phyloP scores from a whole-genome alignment of 2,113 vertebrate genomes.

The Saccopteryx bilineata region DNA sequence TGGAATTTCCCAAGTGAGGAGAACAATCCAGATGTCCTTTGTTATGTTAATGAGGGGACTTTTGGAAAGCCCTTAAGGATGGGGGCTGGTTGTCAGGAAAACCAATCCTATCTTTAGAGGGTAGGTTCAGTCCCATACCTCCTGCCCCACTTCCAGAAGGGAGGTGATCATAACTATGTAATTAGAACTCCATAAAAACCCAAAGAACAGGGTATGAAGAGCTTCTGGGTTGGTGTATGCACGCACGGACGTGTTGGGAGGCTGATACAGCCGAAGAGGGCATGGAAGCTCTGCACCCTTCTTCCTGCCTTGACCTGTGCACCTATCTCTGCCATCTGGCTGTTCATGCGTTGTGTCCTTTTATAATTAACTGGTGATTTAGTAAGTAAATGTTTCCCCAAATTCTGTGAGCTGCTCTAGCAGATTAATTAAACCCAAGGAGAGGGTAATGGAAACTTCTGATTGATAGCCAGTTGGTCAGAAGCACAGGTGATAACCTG shows the following conservation, averaged over 20 bases:
- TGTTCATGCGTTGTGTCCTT: background rate
- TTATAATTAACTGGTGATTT: background rate
- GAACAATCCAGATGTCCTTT: background rate
- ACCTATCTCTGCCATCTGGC: background rate
- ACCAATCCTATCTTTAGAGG: background rate
- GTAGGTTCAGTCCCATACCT: background rate
- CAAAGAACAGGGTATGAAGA: background rate
- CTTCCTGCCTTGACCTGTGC: accelerated
- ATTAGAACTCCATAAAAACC: background rate
- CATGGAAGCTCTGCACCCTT: too few species aligned
- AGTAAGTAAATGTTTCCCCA: background rate
- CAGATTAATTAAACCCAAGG: background rate
- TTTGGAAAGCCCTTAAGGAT: background rate
- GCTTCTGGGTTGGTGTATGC: too few species aligned
- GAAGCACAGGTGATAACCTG: background rate
- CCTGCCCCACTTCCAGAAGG: background rate
- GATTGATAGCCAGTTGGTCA: background rate
- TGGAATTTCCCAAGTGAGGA: background rate
- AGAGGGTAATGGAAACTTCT: background rate
- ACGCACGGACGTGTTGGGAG: background rate
- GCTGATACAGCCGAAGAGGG: background rate
- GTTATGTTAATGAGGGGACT: background rate
- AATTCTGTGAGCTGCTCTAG: background rate
- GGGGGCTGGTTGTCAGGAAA: background rate
- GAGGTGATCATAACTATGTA: background rate